Conservation (phyloP, 1,140 invertebrate genomes). For the Drosophila nannoptera region DNA sequence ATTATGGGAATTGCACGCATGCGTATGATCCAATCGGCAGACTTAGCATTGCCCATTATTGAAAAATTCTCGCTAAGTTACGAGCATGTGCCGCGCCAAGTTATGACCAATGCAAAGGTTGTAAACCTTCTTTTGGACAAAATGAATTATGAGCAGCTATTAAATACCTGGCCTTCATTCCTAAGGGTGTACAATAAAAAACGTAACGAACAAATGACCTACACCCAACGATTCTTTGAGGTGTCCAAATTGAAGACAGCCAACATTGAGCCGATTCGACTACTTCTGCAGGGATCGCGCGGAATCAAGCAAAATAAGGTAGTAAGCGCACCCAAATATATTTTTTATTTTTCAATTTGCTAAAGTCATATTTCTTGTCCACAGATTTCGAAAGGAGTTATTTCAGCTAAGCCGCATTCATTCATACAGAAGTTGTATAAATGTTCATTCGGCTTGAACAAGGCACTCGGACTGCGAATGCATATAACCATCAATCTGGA, state of each 20-base stretch:
- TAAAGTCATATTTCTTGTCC: background rate
- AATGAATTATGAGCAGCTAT: constrained; percentile 62
- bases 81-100: constrained; percentile 56
- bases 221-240: constrained; percentile 34
- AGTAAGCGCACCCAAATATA: constrained; percentile 11
- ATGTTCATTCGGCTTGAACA: constrained; percentile 62
- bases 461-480: constrained; percentile 52
- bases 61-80: constrained; percentile 35
- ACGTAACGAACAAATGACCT: background rate
- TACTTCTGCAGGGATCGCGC: constrained; percentile 49
- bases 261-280: constrained; percentile 54
- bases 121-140: constrained; percentile 39
- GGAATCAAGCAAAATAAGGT: constrained; percentile 10
- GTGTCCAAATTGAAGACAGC: constrained; percentile 40
- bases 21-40: constrained; percentile 26
- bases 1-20: constrained; percentile 48
- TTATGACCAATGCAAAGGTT: constrained; percentile 30
- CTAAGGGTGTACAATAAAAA: constrained; percentile 3
- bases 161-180: constrained; percentile 46
- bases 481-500: constrained; percentile 71
- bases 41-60: constrained; percentile 47
- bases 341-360: background rate
- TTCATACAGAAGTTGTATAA: constrained; percentile 48
- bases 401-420: background rate
- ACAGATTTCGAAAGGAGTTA: constrained; percentile 5